Evolutionary conservation across 2,113 vertebrate genomes (phyloP), one percentile per base, ranked within the genome.

Genomic region (Nesoenas mayeri): DNA sequence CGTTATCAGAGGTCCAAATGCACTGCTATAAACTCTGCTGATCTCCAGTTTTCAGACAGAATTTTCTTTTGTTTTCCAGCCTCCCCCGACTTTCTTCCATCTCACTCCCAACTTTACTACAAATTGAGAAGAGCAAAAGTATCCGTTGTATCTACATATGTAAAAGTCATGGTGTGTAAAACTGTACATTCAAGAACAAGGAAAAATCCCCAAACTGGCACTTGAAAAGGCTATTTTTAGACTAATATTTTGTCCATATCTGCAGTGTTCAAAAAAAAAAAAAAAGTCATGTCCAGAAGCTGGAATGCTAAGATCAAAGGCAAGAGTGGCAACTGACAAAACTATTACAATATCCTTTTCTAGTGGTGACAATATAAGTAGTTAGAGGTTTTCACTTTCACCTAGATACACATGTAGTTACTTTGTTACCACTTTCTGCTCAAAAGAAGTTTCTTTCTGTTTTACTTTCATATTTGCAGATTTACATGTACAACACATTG

Each of bases 101-200:
- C n/a, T 89, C 15, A 64, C 18, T 60, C 5, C 4, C 2, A 71
- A 15, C 6, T 38, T 42, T 26, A 24, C 25, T 7, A 28, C 6
- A 64, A 61, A 66, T 8, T 31, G 4, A 48, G 5, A 5, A 67
- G 6, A 56, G 12, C 3, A 72, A 18, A 86, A 51, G 2, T 20
- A 29, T 65, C 3, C 28, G 3, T 10, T 78, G 1, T 22, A 29
- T 29, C 17, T 65, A 22, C 10, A 1, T 34, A 51, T 1, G 0
- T 47, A 5, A 40, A 61, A 47, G 32, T 32, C 24, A 56, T 21
- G 4, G 1, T 36, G 2, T 56, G 47, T 29, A 73, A 42, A 58
- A 34, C 10, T 47, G 5, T 53, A 50, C 10, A 17, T 15, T 6
- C 1, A 70, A 89, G 47, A 69, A 47, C 9, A 70, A 42, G 31